phyloP scores from a whole-genome alignment of 2,113 vertebrate genomes.

The Laticauda colubrina region DNA sequence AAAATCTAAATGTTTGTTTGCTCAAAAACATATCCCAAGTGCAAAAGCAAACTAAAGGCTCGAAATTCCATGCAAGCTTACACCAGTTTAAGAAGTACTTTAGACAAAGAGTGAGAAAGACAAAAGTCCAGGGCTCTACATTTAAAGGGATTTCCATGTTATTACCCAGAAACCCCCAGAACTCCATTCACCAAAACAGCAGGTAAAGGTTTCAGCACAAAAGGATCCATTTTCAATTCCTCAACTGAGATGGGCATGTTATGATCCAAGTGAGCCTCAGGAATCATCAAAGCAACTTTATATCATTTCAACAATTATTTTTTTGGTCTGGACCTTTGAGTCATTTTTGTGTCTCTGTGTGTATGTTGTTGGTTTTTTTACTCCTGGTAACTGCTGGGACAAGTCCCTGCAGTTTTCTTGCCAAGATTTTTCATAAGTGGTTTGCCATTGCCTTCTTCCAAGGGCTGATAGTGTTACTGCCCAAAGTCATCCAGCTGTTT shows the following conservation, averaged over 20 bases:
- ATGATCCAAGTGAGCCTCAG: not conserved
- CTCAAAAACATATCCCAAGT: not conserved
- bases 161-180: not conserved
- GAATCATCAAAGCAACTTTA: not conserved
- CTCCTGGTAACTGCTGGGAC: not conserved
- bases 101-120: not conserved
- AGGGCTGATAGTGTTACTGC: not conserved
- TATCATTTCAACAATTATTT: not conserved
- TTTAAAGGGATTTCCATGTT: not conserved
- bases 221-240: not conserved
- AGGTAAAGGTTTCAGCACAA: not conserved
- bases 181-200: not conserved
- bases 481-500: not conserved
- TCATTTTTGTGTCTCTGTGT: not conserved
- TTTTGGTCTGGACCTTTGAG: not conserved
- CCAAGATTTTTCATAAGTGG: not conserved
- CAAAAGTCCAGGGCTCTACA: not conserved
- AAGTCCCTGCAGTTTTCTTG: not conserved
- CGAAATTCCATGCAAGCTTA: not conserved
- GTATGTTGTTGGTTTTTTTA: not conserved
- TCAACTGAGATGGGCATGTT: not conserved
- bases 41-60: not conserved
- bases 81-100: not conserved
- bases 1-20: not conserved
- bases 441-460: not conserved